Percentiles rank a stretch among this genome's conserved stretches.
Evolutionary conservation across 2,888 invertebrate genomes (phyloP).

Genomic region (Drosophila anomalata): DNA sequence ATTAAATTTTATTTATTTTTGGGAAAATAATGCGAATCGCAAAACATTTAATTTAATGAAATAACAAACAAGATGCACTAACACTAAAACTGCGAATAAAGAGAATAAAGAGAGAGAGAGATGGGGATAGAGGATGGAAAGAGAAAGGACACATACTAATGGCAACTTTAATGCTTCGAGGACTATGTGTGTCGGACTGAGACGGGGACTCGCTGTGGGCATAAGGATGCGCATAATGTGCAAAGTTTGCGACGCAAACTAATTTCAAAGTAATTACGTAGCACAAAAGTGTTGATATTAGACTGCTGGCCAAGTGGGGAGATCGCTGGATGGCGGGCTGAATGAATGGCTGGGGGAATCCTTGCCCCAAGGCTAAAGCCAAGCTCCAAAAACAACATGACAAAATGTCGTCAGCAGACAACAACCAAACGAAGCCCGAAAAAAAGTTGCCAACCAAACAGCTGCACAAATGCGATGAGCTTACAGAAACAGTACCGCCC

Average conservation of each 20-base stretch:
- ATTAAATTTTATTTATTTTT: slow-evolving; percentile 58
- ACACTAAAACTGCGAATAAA: slow-evolving; percentile 60
- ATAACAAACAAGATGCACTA: slow-evolving; percentile 68
- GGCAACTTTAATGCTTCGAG: slow-evolving; percentile 72
- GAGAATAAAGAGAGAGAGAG: slow-evolving; percentile 24
- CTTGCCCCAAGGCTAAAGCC: slow-evolving; percentile 8
- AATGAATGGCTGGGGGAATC: neutral
- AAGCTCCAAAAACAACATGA: slow-evolving; percentile 65
- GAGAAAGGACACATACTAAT: slow-evolving; percentile 53
- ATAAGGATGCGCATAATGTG: slow-evolving; percentile 79
- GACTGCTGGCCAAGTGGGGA: slow-evolving; percentile 52
- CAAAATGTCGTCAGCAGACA: slow-evolving; percentile 66
- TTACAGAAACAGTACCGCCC: slow-evolving; percentile 9
- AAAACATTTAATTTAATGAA: slow-evolving; percentile 77
- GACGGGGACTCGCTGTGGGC: slow-evolving; percentile 37
- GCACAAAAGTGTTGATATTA: slow-evolving; percentile 81
- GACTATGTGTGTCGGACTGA: slow-evolving; percentile 36
- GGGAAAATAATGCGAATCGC: slow-evolving; percentile 38
- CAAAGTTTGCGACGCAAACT: slow-evolving; percentile 81
- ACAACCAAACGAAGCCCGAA: slow-evolving; percentile 22
- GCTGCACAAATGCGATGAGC: slow-evolving; percentile 56
- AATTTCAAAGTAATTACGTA: slow-evolving; percentile 82
- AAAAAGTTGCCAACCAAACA: slow-evolving; percentile 51
- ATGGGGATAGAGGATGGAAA: slow-evolving; percentile 9
- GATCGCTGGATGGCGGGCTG: slow-evolving; percentile 3